phyloP scores from a whole-genome alignment of 2,888 invertebrate species.

The Boloria euphrosyne region DNA sequence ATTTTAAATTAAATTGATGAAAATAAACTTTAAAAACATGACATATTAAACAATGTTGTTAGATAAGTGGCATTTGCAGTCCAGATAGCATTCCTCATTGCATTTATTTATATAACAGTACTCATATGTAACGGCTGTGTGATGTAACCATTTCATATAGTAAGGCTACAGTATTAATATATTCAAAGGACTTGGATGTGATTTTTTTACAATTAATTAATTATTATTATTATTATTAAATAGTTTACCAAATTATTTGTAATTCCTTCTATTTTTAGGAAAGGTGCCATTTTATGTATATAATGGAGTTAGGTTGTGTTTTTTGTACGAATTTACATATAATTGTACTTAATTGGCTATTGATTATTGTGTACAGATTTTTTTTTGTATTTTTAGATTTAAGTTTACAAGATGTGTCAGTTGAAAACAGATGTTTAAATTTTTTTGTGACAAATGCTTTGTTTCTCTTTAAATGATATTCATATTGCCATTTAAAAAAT shows the following conservation, averaged over 20 bases:
- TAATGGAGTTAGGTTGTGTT: conserved; percentile 34
- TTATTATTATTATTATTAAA: conserved; percentile 24
- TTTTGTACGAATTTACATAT: conserved; percentile 7
- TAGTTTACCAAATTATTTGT: conserved; percentile 29
- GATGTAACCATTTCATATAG: conserved; percentile 45
- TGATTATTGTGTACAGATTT: conserved; percentile 5
- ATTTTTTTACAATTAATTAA: conserved; percentile 51
- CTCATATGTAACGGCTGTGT: conserved; percentile 50
- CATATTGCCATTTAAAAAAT: no score
- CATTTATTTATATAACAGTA: conserved; percentile 27
- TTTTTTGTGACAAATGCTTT: no score
- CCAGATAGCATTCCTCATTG: conserved; percentile 15
- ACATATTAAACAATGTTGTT: background rate
- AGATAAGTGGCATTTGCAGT: background rate
- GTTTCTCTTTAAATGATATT: no score
- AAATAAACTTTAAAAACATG: background rate
- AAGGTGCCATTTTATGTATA: conserved; percentile 45
- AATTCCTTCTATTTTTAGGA: conserved; percentile 29
- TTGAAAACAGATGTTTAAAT: conserved; percentile 7
- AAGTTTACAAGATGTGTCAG: background rate
- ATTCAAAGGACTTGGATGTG: conserved; percentile 50
- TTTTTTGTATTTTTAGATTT: conserved; percentile 6
- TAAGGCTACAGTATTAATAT: conserved; percentile 57
- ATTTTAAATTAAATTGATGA: no score
- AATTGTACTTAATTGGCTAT: conserved; percentile 11